phyloP scores from a whole-genome alignment of 2,113 vertebrate genomes.

The Tenrec ecaudatus region DNA sequence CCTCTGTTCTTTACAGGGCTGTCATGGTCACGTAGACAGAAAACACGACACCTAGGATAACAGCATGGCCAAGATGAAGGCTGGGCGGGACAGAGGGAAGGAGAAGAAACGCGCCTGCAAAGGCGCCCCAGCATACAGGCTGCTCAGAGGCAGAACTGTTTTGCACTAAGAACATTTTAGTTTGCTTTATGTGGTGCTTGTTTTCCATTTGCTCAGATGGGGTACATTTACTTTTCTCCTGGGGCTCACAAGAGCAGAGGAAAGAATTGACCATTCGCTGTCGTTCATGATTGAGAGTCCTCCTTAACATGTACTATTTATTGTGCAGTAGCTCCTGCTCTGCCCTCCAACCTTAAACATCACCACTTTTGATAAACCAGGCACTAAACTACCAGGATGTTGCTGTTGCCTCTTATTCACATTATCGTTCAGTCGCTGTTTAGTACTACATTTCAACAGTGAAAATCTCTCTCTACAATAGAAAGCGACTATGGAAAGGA shows the following conservation, averaged over 20 bases:
- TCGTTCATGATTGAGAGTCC: neutral
- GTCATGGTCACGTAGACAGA: neutral
- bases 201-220: no score
- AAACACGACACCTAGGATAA: no score
- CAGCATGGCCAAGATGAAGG: neutral
- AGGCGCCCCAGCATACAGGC: neutral
- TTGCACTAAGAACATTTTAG: neutral
- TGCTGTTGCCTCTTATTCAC: neutral
- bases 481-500: neutral
- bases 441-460: constrained; percentile 6
- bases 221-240: neutral
- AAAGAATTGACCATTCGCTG: neutral
- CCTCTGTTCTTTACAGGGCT: neutral
- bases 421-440: neutral
- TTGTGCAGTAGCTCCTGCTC: neutral
- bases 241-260: neutral
- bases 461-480: neutral
- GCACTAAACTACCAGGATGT: neutral
- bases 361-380: neutral
- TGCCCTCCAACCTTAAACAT: neutral
- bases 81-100: neutral
- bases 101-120: no score
- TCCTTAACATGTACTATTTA: neutral
- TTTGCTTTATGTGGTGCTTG: neutral
- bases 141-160: neutral